Evolutionary conservation across 2,113 vertebrate genomes (phyloP).

Genomic region (Campylorhamphus procurvoides): DNA sequence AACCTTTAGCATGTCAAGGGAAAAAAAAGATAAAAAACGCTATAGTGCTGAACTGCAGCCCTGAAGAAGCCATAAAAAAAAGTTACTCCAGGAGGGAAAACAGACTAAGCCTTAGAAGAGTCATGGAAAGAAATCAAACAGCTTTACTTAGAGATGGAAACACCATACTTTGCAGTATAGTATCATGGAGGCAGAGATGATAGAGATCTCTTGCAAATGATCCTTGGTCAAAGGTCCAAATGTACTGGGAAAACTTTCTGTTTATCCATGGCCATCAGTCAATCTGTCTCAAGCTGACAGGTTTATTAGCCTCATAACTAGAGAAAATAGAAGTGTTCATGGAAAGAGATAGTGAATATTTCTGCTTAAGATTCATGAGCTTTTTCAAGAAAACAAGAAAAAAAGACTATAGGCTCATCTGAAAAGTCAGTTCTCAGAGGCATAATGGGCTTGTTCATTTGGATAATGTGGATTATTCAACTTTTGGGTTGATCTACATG

Average conservation of each 20-base stretch:
- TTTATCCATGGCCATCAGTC: not conserved
- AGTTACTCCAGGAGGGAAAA: not conserved
- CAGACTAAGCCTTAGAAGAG: not conserved
- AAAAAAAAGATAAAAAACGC: accelerated
- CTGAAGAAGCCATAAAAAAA: not conserved
- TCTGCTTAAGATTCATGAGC: not conserved
- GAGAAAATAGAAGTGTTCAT: not conserved
- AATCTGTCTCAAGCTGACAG: not conserved
- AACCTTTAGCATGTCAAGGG: not conserved
- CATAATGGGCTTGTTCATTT: not conserved
- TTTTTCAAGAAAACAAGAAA: not conserved
- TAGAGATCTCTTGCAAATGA: not conserved
- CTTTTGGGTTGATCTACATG: not conserved
- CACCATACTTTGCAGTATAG: not conserved
- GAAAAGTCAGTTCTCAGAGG: not conserved
- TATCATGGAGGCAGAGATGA: not conserved
- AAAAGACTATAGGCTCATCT: not conserved
- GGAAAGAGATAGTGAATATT: not conserved
- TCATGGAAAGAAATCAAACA: not conserved
- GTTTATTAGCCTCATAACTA: not conserved
- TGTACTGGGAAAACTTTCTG: not conserved
- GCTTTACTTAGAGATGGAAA: not conserved
- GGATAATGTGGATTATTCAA: not conserved
- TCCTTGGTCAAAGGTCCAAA: not conserved
- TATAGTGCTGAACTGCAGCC: not conserved